Conservation (phyloP, 2,113 vertebrate species). For the Reinhardtius hippoglossoides region DNA sequence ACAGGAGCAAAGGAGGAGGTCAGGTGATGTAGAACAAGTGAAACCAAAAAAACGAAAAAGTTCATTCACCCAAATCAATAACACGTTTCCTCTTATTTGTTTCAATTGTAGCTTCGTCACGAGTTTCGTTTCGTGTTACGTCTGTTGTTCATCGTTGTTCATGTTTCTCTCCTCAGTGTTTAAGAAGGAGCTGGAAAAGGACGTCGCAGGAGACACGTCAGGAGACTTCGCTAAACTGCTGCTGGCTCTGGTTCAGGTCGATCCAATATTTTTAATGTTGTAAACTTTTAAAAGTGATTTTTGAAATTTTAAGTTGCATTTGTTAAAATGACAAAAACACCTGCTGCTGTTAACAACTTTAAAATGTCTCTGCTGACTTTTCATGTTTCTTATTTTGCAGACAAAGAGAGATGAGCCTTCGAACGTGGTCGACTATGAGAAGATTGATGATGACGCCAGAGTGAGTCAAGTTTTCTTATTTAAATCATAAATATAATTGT, state of each 20-base stretch:
- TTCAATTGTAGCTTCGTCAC: not conserved
- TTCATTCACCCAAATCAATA: no score
- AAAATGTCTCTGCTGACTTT: no score
- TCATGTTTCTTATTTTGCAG: slow-evolving; percentile 70
- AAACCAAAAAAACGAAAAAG: no score
- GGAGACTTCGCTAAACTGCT: slow-evolving; percentile 95
- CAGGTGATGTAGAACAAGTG: no score
- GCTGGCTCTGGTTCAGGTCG: slow-evolving; percentile 91
- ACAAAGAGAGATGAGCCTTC: slow-evolving; percentile 88
- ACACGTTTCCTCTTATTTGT: no score
- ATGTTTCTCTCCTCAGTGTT: slow-evolving; percentile 83
- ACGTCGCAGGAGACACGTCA: slow-evolving; percentile 94
- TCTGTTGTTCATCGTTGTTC: not conserved
- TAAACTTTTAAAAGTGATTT: no score
- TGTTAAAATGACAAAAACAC: not conserved
- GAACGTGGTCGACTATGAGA: slow-evolving; percentile 90
- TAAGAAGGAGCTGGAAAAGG: slow-evolving; percentile 96
- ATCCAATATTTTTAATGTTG: not conserved
- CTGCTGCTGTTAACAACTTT: not conserved
- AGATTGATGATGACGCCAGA: slow-evolving; percentile 93
- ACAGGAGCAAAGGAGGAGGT: no score
- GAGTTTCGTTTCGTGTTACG: no score
- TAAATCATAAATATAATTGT: no score
- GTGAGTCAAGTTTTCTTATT: slow-evolving; percentile 79
- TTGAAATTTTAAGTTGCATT: no score